A percentile compares a stretch with the other conserved stretches of the same genome.
Evolutionary conservation across 2,113 vertebrate genomes (phyloP).

Genomic region (Oncorhynchus gorbuscha): DNA sequence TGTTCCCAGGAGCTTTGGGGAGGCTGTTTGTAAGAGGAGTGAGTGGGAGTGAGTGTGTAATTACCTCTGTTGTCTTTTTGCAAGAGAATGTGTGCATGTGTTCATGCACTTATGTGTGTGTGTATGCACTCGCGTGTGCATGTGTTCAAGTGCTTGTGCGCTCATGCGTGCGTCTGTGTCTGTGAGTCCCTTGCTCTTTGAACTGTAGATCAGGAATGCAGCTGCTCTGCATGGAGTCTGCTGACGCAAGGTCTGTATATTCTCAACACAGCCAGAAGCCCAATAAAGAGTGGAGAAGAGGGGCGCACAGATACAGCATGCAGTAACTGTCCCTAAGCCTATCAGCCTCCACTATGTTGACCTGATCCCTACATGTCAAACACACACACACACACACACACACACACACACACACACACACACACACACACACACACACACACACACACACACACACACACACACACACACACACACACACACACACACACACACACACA

Average conservation of each 20-base stretch:
- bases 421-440: background rate
- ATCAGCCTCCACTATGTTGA: background rate
- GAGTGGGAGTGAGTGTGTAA: constrained; percentile 10
- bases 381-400: background rate
- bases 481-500: background rate
- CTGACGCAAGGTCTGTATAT: constrained; percentile 53
- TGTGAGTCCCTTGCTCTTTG: constrained; percentile 64
- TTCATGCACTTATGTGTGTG: constrained; percentile 2
- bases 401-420: background rate
- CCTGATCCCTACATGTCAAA: background rate
- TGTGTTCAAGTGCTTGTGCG: background rate
- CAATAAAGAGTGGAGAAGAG: background rate
- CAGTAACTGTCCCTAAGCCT: no score
- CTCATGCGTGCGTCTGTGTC: constrained; percentile 5
- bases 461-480: background rate
- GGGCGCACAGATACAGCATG: constrained; percentile 9
- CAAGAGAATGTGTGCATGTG: background rate
- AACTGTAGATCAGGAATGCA: constrained; percentile 74
- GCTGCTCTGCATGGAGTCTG: constrained; percentile 66
- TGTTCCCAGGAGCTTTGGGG: background rate
- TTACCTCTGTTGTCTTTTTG: background rate
- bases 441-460: background rate
- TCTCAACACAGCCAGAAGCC: constrained; percentile 52
- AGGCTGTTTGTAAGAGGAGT: constrained; percentile 4
- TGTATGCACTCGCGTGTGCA: background rate